Evolutionary conservation across 2,888 invertebrate genomes (phyloP).

Genomic region (Philonicus albiceps): DNA sequence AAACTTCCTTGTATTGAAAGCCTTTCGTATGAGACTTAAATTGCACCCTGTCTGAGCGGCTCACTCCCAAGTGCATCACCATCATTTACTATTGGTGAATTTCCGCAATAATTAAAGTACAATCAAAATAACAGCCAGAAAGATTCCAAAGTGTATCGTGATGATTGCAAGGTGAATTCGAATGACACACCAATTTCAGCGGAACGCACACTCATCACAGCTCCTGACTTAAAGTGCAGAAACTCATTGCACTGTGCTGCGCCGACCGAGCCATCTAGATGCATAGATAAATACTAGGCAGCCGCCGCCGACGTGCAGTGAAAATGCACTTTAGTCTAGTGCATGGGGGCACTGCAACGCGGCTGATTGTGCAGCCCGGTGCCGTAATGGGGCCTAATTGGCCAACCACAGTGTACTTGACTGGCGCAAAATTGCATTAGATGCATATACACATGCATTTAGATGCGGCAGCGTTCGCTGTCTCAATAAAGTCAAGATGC

Average conservation of each 20-base stretch:
- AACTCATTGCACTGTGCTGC: background rate
- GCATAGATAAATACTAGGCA: background rate
- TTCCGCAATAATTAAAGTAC: background rate
- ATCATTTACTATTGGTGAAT: background rate
- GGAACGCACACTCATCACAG: background rate
- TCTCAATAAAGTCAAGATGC: background rate
- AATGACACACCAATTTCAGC: background rate
- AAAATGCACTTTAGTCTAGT: background rate
- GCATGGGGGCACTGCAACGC: background rate
- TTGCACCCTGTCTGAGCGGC: background rate
- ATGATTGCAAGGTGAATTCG: slow-evolving; percentile 3
- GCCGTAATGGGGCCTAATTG: background rate
- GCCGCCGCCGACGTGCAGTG: background rate
- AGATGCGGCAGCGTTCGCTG: background rate
- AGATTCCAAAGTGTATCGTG: background rate
- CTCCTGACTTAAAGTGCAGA: background rate
- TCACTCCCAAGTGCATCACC: background rate
- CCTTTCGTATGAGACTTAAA: background rate
- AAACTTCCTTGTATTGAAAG: background rate
- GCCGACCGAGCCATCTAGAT: background rate
- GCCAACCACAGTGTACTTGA: background rate
- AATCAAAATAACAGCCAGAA: background rate
- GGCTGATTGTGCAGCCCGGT: background rate
- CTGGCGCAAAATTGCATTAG: background rate
- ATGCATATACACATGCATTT: background rate